Percentiles rank a stretch among this genome's conserved stretches.
Evolutionary conservation across 2,113 vertebrate species (phyloP).

Genomic region (Chrysochloris asiatica): DNA sequence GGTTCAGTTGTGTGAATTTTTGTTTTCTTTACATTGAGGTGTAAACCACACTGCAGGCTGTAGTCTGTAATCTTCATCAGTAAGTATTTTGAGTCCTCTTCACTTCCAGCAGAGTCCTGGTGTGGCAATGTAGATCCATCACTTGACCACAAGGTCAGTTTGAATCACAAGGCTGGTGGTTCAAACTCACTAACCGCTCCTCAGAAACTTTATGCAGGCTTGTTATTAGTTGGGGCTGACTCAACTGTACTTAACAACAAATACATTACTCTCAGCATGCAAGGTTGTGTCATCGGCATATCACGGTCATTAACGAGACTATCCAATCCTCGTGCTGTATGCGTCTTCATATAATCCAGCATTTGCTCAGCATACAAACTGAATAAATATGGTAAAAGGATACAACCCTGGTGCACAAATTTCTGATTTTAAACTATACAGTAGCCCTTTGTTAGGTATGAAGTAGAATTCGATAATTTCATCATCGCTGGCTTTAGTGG

Average conservation of each 20-base stretch:
- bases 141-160: too few species aligned
- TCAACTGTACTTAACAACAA: too few species aligned
- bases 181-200: too few species aligned
- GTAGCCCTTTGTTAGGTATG: background rate
- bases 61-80: background rate
- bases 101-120: background rate
- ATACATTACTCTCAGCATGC: too few species aligned
- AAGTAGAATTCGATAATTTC: too few species aligned
- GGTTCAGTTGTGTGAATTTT: background rate
- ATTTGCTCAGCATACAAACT: background rate
- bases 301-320: background rate
- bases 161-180: too few species aligned
- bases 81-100: background rate
- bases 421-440: background rate
- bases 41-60: background rate
- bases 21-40: background rate
- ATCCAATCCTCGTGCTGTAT: background rate
- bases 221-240: too few species aligned
- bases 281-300: background rate
- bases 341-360: background rate
- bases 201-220: too few species aligned
- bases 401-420: too few species aligned
- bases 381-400: background rate
- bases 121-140: too few species aligned
- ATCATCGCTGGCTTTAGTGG: too few species aligned